phyloP scores from a whole-genome alignment of 2,888 invertebrate species.

The Agelastica alni region DNA sequence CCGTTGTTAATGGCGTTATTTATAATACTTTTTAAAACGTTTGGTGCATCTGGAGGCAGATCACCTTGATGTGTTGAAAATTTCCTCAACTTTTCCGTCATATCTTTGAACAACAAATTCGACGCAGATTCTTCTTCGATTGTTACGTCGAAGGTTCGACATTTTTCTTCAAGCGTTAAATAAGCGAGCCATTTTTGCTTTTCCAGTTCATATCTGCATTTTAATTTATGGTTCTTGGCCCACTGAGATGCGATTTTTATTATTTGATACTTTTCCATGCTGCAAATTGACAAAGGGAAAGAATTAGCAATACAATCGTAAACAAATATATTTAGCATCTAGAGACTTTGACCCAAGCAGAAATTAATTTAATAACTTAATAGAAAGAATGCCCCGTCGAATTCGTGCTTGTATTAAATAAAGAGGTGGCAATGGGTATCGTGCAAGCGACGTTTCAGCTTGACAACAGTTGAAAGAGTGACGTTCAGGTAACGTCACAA shows the following conservation, averaged over 20 bases:
- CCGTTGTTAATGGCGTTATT: constrained; percentile 62
- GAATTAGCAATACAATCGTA: no score
- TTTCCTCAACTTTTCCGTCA: constrained; percentile 33
- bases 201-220: constrained; percentile 47
- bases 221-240: constrained; percentile 45
- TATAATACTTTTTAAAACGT: constrained; percentile 59
- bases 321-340: no score
- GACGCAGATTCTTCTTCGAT: constrained; percentile 15
- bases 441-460: no score
- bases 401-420: no score
- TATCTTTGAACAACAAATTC: constrained; percentile 37
- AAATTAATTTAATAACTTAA: no score
- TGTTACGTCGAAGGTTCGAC: constrained; percentile 20
- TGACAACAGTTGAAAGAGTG: no score
- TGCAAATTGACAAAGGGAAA: no score
- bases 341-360: no score
- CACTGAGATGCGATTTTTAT: constrained; percentile 51
- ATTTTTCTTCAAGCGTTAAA: constrained; percentile 42
- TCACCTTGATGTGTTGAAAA: constrained; percentile 31
- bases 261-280: constrained; percentile 59
- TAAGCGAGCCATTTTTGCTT: constrained; percentile 49
- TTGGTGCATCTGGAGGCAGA: constrained; percentile 52
- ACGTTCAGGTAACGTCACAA: no score
- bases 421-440: no score
- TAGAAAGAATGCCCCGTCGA: no score